These are phyloP conservation scores for Bacillus rossius DNA, from an alignment of 1,140 invertebrate species.

Conservation along the genomic window DNA sequence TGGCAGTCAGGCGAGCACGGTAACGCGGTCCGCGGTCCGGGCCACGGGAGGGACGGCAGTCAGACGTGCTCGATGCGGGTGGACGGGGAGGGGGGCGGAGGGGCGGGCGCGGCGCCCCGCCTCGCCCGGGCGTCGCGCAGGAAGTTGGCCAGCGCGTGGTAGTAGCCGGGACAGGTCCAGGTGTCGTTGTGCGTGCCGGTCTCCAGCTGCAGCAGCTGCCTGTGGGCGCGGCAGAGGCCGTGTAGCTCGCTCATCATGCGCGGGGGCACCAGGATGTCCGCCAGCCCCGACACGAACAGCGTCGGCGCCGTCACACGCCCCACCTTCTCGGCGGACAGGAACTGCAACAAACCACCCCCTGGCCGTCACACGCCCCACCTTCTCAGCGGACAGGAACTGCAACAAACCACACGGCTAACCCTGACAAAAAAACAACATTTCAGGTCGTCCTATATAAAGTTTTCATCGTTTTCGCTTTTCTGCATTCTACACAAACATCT, in stretches of 20 bases:
- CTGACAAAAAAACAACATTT: too few species aligned
- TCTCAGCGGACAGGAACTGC: slow-evolving; percentile 63
- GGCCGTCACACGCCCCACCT: slow-evolving; percentile 58
- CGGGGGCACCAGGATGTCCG: slow-evolving; percentile 79
- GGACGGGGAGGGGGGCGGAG: background rate
- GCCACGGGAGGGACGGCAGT: too few species aligned
- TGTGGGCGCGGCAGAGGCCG: slow-evolving; percentile 59
- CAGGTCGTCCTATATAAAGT: too few species aligned
- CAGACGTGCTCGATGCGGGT: too few species aligned
- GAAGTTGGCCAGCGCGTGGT: slow-evolving; percentile 50
- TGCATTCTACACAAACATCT: too few species aligned
- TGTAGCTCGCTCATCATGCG: slow-evolving; percentile 79
- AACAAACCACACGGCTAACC: too few species aligned
- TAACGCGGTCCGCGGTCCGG: too few species aligned
- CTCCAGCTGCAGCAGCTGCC: slow-evolving; percentile 64
- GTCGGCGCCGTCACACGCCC: slow-evolving; percentile 58
- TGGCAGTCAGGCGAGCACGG: too few species aligned
- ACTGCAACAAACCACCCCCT: slow-evolving; percentile 60
- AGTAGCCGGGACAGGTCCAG: slow-evolving; percentile 62
- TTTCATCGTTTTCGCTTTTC: too few species aligned
- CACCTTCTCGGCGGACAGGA: slow-evolving; percentile 64
- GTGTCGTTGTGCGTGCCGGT: slow-evolving; percentile 86
- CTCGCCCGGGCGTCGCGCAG: slow-evolving; percentile 38
- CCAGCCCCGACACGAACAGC: slow-evolving; percentile 73
- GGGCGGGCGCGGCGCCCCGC: background rate